phyloP scores from a whole-genome alignment of 1,140 invertebrate genomes.

The Zeugodacus cucurbitae region DNA sequence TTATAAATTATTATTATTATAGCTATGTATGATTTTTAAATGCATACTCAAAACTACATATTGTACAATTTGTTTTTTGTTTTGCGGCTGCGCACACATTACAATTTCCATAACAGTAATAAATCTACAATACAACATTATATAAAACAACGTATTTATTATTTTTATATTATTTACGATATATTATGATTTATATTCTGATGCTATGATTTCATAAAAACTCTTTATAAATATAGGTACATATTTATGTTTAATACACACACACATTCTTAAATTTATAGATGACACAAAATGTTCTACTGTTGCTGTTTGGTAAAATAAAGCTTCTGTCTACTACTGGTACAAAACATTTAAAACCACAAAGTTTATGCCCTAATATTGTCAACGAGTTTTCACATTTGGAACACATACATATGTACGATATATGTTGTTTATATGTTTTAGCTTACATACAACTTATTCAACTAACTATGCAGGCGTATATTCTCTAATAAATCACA shows the following conservation, averaged over 20 bases:
- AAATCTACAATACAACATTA: slow-evolving; percentile 4
- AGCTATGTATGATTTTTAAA: background rate
- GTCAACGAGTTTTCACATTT: slow-evolving; percentile 6
- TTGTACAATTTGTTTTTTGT: background rate
- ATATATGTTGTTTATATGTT: background rate
- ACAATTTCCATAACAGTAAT: background rate
- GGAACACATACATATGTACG: slow-evolving; percentile 15
- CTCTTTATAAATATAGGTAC: background rate
- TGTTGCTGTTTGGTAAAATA: background rate
- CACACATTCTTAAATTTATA: background rate
- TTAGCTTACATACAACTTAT: background rate
- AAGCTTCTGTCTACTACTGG: slow-evolving; percentile 5
- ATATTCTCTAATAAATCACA: background rate
- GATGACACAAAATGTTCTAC: background rate
- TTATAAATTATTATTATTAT: background rate
- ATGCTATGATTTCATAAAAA: too few relatives aligned
- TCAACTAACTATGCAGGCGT: background rate
- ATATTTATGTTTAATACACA: background rate
- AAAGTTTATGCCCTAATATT: slow-evolving; percentile 31
- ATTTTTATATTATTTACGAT: background rate
- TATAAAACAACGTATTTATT: background rate
- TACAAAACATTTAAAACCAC: slow-evolving; percentile 19
- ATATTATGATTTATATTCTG: background rate
- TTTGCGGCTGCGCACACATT: background rate
- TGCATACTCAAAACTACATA: background rate